A percentile compares a stretch with the other conserved stretches of the same genome.
These are phyloP conservation scores for Nesometra sesokonis DNA, from an alignment of 35 echinoderm and acorn worm genomes.

Conservation along the genomic window DNA sequence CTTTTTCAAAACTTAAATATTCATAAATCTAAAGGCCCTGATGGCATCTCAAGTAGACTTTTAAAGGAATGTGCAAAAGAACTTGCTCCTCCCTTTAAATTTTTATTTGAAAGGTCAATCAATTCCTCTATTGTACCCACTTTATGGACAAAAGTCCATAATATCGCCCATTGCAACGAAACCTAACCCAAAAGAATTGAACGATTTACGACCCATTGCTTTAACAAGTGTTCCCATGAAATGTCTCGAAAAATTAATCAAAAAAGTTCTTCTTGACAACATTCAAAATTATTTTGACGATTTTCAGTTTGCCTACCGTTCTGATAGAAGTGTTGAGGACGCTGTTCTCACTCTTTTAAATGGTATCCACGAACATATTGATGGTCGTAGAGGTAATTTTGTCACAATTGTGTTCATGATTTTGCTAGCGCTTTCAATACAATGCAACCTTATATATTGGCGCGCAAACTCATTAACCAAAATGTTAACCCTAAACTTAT, in stretches of 20 bases:
- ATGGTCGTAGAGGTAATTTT: background rate
- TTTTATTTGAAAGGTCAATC: background rate
- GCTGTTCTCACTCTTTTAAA: too few species aligned
- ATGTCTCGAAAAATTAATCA: conserved; percentile 13
- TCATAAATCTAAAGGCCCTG: too few species aligned
- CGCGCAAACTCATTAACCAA: background rate
- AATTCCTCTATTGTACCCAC: background rate
- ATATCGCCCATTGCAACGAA: conserved; percentile 14
- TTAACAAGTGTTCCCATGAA: conserved; percentile 10
- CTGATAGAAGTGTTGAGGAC: background rate
- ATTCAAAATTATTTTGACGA: conserved; percentile 3
- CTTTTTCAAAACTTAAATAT: too few species aligned
- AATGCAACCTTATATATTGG: too few species aligned
- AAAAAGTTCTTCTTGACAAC: background rate
- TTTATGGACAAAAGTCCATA: conserved; percentile 12
- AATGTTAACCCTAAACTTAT: conserved; percentile 2
- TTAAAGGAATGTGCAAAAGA: background rate
- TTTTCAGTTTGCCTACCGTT: conserved; percentile 21
- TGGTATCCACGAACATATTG: background rate
- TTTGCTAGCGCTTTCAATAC: conserved; percentile 19
- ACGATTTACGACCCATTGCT: background rate
- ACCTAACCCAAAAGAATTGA: background rate
- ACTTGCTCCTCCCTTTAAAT: background rate
- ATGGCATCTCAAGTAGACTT: too few species aligned
- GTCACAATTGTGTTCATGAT: background rate